These are phyloP conservation scores for Xanthia togata DNA, from an alignment of 2,888 invertebrate genomes.

Conservation along the genomic window DNA sequence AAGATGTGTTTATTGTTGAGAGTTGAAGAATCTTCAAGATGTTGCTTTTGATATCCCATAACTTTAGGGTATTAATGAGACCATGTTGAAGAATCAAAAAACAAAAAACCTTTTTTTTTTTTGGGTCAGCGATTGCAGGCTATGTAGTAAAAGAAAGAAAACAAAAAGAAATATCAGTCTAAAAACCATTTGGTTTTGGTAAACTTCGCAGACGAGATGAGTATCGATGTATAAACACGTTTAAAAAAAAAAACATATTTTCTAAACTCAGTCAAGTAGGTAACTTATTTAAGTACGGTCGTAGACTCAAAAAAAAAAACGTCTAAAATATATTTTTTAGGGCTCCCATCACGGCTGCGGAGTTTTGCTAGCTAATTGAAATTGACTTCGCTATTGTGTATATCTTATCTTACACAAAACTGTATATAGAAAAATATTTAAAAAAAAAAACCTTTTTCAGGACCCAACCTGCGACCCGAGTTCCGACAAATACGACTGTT, in stretches of 20 bases:
- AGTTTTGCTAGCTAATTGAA: neutral
- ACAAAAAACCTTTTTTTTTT: rapidly evolving
- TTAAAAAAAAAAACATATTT: neutral
- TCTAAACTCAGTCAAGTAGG: neutral
- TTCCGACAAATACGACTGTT: constrained; percentile 93
- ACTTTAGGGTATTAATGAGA: too few relatives aligned
- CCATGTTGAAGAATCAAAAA: neutral
- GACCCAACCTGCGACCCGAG: constrained; percentile 85
- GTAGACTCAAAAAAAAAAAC: neutral
- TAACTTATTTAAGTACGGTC: neutral
- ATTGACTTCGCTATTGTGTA: neutral
- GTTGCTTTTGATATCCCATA: too few relatives aligned
- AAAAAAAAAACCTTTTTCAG: constrained; percentile 66
- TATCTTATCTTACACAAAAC: neutral
- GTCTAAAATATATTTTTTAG: neutral
- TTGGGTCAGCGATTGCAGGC: too few relatives aligned
- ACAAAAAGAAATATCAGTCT: neutral
- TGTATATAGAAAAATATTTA: neutral
- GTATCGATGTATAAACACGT: neutral
- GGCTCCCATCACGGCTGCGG: neutral
- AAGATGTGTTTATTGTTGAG: neutral
- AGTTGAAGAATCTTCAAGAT: neutral
- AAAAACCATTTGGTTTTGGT: neutral
- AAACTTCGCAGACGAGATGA: neutral
- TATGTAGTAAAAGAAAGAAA: neutral